Percentiles rank a stretch among this genome's conserved stretches.
These are phyloP conservation scores for Torymus aiolomorphi DNA, from an alignment of 2,888 invertebrate genomes.

Conservation along the genomic window DNA sequence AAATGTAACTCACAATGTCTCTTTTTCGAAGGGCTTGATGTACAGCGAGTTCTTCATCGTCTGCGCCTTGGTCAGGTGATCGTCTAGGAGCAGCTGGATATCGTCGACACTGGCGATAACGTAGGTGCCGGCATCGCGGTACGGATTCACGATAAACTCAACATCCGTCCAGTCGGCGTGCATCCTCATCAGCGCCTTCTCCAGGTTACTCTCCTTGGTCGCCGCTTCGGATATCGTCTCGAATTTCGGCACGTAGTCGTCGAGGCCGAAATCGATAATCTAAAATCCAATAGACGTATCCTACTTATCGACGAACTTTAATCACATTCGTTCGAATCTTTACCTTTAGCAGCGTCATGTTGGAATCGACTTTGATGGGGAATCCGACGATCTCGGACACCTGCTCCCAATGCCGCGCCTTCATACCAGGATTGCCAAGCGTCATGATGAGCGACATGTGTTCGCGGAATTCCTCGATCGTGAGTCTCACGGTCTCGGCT, in stretches of 20 bases:
- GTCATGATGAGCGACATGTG: constrained; percentile 94
- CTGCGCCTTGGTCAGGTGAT: constrained; percentile 97
- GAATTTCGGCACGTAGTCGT: constrained; percentile 92
- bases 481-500: constrained; percentile 81
- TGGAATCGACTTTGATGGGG: constrained; percentile 90
- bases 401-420: constrained; percentile 93
- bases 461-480: constrained; percentile 92
- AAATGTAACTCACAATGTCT: constrained; percentile 82
- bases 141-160: constrained; percentile 83
- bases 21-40: constrained; percentile 94
- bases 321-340: too few species aligned
- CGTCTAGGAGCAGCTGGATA: constrained; percentile 93
- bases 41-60: constrained; percentile 98
- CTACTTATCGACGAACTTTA: too few species aligned
- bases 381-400: constrained; percentile 96
- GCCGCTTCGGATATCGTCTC: constrained; percentile 95
- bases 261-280: constrained; percentile 90
- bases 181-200: constrained; percentile 93
- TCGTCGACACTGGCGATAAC: constrained; percentile 94
- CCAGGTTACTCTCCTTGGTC: constrained; percentile 95
- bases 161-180: constrained; percentile 92
- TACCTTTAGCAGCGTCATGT: constrained; percentile 88
- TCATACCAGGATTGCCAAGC: constrained; percentile 95
- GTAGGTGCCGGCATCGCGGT: constrained; percentile 91
- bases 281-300: constrained; percentile 42